These are phyloP conservation scores for Zoroaster sp. DNA, from an alignment of 53 echinoderm and acorn worm species.

Conservation along the genomic window DNA sequence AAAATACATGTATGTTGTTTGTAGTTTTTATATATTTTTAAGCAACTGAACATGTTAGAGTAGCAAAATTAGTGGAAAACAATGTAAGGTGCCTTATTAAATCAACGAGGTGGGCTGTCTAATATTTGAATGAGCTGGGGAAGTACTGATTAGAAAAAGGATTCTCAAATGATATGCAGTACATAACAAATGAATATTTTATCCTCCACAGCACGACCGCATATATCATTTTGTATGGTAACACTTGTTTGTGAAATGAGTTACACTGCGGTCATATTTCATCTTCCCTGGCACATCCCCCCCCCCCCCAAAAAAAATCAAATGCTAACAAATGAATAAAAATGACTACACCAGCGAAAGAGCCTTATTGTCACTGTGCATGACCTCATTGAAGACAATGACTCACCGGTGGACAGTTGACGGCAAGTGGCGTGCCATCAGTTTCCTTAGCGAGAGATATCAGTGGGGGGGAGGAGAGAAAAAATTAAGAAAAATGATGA, in stretches of 20 bases:
- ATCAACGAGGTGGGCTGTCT: too few relatives aligned
- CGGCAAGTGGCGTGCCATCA: background rate
- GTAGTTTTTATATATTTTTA: too few relatives aligned
- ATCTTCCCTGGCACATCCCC: background rate
- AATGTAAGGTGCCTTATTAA: too few relatives aligned
- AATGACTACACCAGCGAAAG: background rate
- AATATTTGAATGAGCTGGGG: too few relatives aligned
- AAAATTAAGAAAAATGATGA: conserved; percentile 3
- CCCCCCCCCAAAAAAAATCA: background rate
- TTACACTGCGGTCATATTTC: background rate
- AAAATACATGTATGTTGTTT: too few relatives aligned
- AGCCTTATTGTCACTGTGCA: background rate
- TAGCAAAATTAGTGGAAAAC: too few relatives aligned
- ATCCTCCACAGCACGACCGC: background rate
- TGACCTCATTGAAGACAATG: background rate
- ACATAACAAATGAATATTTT: background rate
- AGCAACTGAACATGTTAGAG: too few relatives aligned
- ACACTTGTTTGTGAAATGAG: background rate
- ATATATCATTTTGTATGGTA: background rate
- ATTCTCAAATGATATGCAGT: too few relatives aligned
- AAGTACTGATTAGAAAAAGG: too few relatives aligned
- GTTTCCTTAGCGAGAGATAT: background rate
- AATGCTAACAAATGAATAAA: too few relatives aligned
- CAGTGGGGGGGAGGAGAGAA: background rate
- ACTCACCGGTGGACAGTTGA: background rate